Evolutionary conservation across 1,140 invertebrate genomes (phyloP).

Genomic region (Streblospio benedicti): DNA sequence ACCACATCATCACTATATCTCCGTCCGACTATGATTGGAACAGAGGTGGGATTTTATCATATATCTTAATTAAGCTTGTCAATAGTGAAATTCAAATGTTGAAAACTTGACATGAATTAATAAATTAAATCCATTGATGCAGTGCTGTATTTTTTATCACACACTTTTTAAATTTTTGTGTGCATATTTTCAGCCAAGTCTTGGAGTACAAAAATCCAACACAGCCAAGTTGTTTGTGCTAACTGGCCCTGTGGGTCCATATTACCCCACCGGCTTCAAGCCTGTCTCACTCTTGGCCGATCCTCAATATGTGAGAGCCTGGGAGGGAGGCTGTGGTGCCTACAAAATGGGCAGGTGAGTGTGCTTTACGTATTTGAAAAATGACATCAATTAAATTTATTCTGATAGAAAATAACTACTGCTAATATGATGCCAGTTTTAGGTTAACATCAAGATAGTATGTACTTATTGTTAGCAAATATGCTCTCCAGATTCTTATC

Average conservation of each 20-base stretch:
- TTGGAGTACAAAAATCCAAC: slow-evolving; percentile 77
- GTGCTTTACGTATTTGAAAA: not conserved
- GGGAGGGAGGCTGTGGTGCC: slow-evolving; percentile 84
- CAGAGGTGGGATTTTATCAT: slow-evolving; percentile 67
- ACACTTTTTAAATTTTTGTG: not conserved
- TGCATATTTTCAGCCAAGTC: slow-evolving; percentile 63
- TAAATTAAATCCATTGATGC: not conserved
- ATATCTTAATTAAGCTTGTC: not conserved
- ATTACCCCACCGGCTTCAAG: slow-evolving; percentile 68
- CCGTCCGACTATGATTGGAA: slow-evolving; percentile 90
- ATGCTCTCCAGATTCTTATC: no score
- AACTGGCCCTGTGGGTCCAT: slow-evolving; percentile 83
- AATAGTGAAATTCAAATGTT: not conserved
- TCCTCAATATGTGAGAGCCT: slow-evolving; percentile 73
- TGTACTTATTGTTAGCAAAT: no score
- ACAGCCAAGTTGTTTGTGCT: slow-evolving; percentile 84
- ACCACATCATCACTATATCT: slow-evolving; percentile 83
- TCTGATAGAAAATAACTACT: no score
- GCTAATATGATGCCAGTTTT: no score
- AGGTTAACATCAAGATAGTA: no score
- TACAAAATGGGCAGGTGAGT: slow-evolving; percentile 82
- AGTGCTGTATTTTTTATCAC: not conserved
- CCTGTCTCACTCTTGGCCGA: slow-evolving; percentile 73
- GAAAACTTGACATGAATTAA: not conserved
- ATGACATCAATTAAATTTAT: not conserved